Percentiles rank a stretch among this genome's conserved stretches.
Evolutionary conservation across 92 coral and sea anemone genomes (phyloP).

Genomic region (Galaxea fascicularis): DNA sequence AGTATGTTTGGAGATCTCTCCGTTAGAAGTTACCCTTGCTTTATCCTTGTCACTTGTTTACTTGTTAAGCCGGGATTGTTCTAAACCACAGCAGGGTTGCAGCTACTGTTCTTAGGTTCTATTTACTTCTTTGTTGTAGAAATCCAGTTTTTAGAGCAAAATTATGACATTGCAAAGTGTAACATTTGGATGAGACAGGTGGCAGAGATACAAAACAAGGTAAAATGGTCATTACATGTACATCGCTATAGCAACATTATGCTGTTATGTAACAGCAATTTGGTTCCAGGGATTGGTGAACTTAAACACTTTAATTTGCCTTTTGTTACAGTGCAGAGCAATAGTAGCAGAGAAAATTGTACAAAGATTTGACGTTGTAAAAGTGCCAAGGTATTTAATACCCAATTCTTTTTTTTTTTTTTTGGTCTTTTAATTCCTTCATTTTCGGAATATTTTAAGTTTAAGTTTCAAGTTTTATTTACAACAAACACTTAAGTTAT

Average conservation of each 20-base stretch:
- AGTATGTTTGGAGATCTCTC: background rate
- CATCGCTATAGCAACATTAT: background rate
- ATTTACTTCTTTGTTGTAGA: slow-evolving; percentile 54
- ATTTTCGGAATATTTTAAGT: background rate
- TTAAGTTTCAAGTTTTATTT: too few relatives aligned
- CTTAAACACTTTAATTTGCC: background rate
- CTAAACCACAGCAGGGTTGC: background rate
- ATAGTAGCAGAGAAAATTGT: slow-evolving; percentile 87
- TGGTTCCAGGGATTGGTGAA: background rate
- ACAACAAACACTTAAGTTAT: too few relatives aligned
- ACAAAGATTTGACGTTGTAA: slow-evolving; percentile 92
- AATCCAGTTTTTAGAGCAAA: slow-evolving; percentile 81
- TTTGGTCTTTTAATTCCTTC: background rate
- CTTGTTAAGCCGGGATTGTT: too few relatives aligned
- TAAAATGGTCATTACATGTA: background rate
- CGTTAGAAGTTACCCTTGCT: too few relatives aligned
- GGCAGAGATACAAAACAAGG: slow-evolving; percentile 90
- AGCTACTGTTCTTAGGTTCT: background rate
- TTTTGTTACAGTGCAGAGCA: slow-evolving; percentile 79
- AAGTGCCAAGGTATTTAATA: slow-evolving; percentile 81
- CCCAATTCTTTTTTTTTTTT: background rate
- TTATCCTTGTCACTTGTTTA: too few relatives aligned
- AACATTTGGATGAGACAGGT: slow-evolving; percentile 92
- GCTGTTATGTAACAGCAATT: background rate
- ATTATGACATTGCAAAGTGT: slow-evolving; percentile 84